These are phyloP conservation scores for Drosophila repletoides DNA, from an alignment of 1,140 invertebrate species.

Conservation along the genomic window DNA sequence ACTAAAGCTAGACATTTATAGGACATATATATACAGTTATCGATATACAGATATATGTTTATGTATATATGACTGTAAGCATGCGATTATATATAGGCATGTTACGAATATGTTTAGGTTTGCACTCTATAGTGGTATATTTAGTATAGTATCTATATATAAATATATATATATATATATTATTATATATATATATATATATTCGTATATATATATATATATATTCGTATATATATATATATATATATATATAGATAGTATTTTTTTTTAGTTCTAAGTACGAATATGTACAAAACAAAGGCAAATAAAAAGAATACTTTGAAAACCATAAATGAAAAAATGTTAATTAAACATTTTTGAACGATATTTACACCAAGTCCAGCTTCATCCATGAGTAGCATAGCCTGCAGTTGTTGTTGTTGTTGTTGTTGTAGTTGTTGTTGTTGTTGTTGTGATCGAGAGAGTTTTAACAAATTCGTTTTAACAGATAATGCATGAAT, in stretches of 20 bases:
- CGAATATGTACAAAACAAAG: constrained; percentile 33
- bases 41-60: not conserved
- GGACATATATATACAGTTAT: not conserved
- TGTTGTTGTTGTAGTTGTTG: constrained; percentile 44
- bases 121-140: too few relatives aligned
- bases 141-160: constrained; percentile 9
- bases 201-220: constrained; percentile 31
- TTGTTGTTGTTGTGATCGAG: constrained; percentile 64
- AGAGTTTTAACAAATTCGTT: constrained; percentile 63
- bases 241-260: too few relatives aligned
- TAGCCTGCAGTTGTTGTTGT: constrained; percentile 86
- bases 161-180: not conserved
- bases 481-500: constrained; percentile 72
- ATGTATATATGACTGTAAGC: constrained; percentile 46
- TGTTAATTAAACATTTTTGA: constrained; percentile 61
- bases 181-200: constrained; percentile 3
- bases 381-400: constrained; percentile 94
- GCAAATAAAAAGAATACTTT: constrained; percentile 26
- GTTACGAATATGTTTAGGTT: too few relatives aligned
- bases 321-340: constrained; percentile 45
- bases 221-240: constrained; percentile 45
- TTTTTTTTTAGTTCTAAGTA: constrained; percentile 17
- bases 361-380: constrained; percentile 92
- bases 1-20: constrained; percentile 3
- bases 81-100: constrained; percentile 44